Base-by-base conservation (phyloP, 1,140 invertebrate species). In the Pemphigus obesinymphae region DNA sequence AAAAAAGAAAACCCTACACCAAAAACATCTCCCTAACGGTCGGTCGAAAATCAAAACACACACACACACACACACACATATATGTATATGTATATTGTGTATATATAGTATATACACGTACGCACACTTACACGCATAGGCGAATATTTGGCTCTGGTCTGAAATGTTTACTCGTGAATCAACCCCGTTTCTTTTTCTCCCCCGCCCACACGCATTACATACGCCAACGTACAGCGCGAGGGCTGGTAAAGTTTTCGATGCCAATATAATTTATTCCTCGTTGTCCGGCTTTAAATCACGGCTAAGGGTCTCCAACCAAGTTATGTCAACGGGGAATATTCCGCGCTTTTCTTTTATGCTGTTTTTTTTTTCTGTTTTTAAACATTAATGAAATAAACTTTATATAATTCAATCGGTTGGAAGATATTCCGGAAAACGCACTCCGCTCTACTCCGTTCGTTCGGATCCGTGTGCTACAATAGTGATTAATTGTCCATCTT, bases 231-330 rank as follows among this genome's bases (percentile, higher is more conserved):
- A 58, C 53, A 58, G 17, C 29, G 7, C n/a, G 1, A 75, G 31
- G 48, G 29, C 23, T 34, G 53, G 34, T 34, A 78, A 78, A 78
- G 75, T 78, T 78, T 78, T 37, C 75, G 55, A 20, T 78, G 53
- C 53, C 75, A 55, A 78, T 78, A 78, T 78, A 58, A 78, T 78
- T 78, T 78, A 78, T 78, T 55, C 75, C 34, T 55, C 8, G 23
- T 10, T 37, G 53, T 58, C 48, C 31, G 48, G 31, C 75, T 40
- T 61, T 78, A 78, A 78, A 78, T 78, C 75, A 78, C 75, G 34
- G 20, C 50, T 78, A 78, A 78, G 34, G 61, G 75, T 40, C 61
- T 37, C 53, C 34, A n/a, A 37, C 50, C 11, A 26, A 78, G 7
- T 61, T 70, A 26, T 70, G 68, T 70, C 34, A 26, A 58, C 53